Conservation (phyloP, 1,140 invertebrate genomes). For the Apis mellifera region Amel_HAv3.1 CM009935.2:5888001-5888500, state of each 20-base stretch:
- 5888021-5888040: conserved; percentile 66
- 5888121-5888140: conserved; percentile 93
- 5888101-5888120: conserved; percentile 87
- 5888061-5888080: neutral
- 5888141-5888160: conserved; percentile 93
- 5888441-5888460: neutral
- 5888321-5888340: conserved; percentile 92
- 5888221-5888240: conserved; percentile 92
- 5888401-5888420: conserved; percentile 76
- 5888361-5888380: conserved; percentile 91
- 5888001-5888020: conserved; percentile 92
- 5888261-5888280: conserved; percentile 91
- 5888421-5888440: no score
- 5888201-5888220: conserved; percentile 92
- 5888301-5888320: conserved; percentile 87
- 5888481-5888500: conserved; percentile 86
- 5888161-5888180: conserved; percentile 94
- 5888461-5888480: conserved; percentile 84
- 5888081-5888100: conserved; percentile 23
- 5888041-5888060: no score
- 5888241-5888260: conserved; percentile 89
- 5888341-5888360: conserved; percentile 91
- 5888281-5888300: conserved; percentile 89
- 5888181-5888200: conserved; percentile 94
- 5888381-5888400: conserved; percentile 92